A percentile compares a stretch with the other conserved stretches of the same genome.
phyloP scores from a whole-genome alignment of 1,140 invertebrate genomes.

The Rhagoletis zephyria region DNA sequence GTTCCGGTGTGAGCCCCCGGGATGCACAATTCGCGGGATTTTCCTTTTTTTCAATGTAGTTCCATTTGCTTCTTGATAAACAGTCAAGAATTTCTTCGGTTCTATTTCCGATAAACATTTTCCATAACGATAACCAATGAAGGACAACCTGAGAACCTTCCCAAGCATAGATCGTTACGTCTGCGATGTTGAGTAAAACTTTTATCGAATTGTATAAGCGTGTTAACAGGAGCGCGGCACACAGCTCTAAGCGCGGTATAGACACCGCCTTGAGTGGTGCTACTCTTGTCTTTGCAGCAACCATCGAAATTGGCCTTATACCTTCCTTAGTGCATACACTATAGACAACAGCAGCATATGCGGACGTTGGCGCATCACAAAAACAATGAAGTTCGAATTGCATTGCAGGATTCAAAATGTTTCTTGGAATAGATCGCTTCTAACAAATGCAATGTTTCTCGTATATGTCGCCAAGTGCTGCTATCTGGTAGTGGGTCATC shows the following conservation, averaged over 20 bases:
- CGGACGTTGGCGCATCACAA: background rate
- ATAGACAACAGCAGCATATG: slow-evolving; percentile 8
- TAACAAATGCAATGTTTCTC: too few species aligned
- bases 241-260: slow-evolving; percentile 59
- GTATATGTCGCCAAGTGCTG: too few species aligned
- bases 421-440: too few species aligned
- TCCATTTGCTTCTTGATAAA: slow-evolving; percentile 58
- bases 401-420: too few species aligned
- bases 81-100: background rate
- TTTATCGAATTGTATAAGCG: background rate
- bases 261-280: slow-evolving; percentile 57
- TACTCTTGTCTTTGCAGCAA: slow-evolving; percentile 58
- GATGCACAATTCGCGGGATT: slow-evolving; percentile 59
- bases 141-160: slow-evolving; percentile 63
- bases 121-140: slow-evolving; percentile 58
- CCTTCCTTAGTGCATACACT: background rate
- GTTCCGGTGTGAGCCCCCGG: too few species aligned
- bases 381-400: too few species aligned
- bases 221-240: slow-evolving; percentile 34
- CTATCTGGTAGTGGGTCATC: background rate
- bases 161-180: slow-evolving; percentile 60
- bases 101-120: slow-evolving; percentile 59
- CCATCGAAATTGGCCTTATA: background rate
- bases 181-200: too few species aligned
- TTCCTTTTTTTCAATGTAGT: slow-evolving; percentile 60